Base-by-base conservation (phyloP, 2,113 vertebrate species). In the Megalops atlanticus region DNA sequence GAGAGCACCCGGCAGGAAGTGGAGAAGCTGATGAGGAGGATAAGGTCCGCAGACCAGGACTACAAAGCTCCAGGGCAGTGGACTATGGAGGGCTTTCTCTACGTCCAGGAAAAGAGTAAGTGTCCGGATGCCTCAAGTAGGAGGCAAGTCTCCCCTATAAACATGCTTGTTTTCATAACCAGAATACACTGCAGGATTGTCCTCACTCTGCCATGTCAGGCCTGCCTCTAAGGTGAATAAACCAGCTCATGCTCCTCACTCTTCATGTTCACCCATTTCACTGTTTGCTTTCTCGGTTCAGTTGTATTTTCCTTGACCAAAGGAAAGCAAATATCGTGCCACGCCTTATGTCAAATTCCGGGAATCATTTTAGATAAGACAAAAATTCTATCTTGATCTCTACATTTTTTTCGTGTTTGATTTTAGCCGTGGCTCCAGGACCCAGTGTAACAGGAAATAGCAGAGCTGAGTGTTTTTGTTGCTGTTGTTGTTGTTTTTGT, bases 1-100 rank as follows among this genome's bases (percentile, higher is more conserved):
- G 98, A 99, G 92, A 99, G 98, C 87, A 99, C 98, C 0, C 95
- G 98, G 24, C 97, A 95, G 82, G 98, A 99, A 91, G 97, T 99
- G 45, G 98, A 99, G 86, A 94, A 95, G 81, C 88, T 99, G 84
- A 99, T 99, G 97, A 97, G 96, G 74, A 96, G 97, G 89, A 99
- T 99, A 93, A 96, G 96, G 11, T 95, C 98, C 1, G 97, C 97
- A 47, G 96, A 95, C 86, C 96, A 96, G 74, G 98, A 99, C 83
- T 98, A 98, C 88, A 94, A 97, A 82, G 96, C 96, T 0, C 97
- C 97, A 0, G 96, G 96, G 80, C 95, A 94, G 18, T 98, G 96
- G 92, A 97, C 97, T 2, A 97, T 99, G 97, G 97, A 99, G 87
- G 98, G 98, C 69, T 99, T 97, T 84, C 95, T 99, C 21, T 98